Base-by-base conservation (phyloP, 2,888 invertebrate genomes). In the Synanthedon vespiformis region DNA sequence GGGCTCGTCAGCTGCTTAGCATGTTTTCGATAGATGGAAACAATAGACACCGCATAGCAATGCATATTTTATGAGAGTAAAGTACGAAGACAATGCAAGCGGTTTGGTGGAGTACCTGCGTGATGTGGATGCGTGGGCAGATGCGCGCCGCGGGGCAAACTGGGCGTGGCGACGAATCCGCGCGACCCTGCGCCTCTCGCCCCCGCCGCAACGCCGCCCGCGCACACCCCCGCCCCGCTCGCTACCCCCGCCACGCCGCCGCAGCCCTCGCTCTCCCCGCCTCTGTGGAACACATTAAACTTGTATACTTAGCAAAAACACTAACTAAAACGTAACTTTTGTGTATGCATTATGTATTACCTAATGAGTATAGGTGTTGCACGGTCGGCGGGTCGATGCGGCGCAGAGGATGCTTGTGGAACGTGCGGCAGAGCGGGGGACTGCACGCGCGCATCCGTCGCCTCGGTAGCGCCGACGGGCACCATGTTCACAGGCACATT, bases 71-170 rank as follows among this genome's bases (percentile, higher is more conserved):
- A 13, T 4, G 10, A 48, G 4, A 48, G 14, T 13, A 16, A 16
- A 16, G 16, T 16, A 16, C 16, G 16, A 16, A 16, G 16, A 16
- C 16, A 16, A 16, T 16, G 16, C 2, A 16, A 16, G 2, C 16
- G 16, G 16, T 16, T 16, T 16, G 16, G 16, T 16, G 16, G 16
- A 16, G 16, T 16, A 40, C 60, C 64, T 11, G 63, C 58, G 40
- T 53, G 57, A 57, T 54, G 64, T 57, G 48, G 60, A 58, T 57
- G 63, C 55, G 70, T 67, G 61, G 80, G 86, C 57, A 77, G 83
- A 65, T 85, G 85, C 54, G 88, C 88, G 60, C 88, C 88, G 63
- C 87, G 84, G 60, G 88, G 88, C 68, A 88, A 67, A 61, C 77
- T 78, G 52, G 88, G 82, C 50, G 81, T 80, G 54, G 74, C 78